Evolutionary conservation across 2,888 invertebrate species (phyloP).

Genomic region (Diaperis boleti): DNA sequence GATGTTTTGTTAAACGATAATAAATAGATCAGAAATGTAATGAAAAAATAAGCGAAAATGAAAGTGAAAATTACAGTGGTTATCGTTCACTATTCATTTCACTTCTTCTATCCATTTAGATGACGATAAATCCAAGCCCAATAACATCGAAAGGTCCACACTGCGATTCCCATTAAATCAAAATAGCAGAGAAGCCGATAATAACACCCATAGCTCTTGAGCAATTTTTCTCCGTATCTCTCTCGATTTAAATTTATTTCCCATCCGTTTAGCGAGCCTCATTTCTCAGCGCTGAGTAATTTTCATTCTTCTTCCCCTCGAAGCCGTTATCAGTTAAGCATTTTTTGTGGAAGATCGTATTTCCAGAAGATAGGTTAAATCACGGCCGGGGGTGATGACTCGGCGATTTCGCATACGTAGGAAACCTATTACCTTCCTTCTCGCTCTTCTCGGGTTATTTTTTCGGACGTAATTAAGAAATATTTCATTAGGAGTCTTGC

Average conservation of each 20-base stretch:
- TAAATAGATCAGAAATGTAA: too few species aligned
- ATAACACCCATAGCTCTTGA: constrained; percentile 23
- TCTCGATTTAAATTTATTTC: constrained; percentile 33
- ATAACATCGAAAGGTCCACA: constrained; percentile 9
- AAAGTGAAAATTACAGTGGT: too few species aligned
- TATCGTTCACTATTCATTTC: too few species aligned
- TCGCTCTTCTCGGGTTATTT: constrained; percentile 8
- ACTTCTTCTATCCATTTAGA: too few species aligned
- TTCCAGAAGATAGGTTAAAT: constrained; percentile 13
- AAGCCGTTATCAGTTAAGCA: constrained; percentile 24
- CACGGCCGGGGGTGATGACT: constrained; percentile 8
- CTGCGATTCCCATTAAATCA: constrained; percentile 28
- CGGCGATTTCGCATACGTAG: constrained; percentile 14
- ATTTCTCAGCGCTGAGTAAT: constrained; percentile 25
- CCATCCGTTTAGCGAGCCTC: constrained; percentile 26
- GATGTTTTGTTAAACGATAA: too few species aligned
- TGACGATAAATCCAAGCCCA: constrained; percentile 32
- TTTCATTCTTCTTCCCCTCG: constrained; percentile 24
- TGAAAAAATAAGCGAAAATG: constrained; percentile 29
- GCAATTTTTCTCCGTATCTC: constrained; percentile 30
- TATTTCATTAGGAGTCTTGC: constrained; percentile 29
- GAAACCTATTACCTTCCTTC: constrained; percentile 22
- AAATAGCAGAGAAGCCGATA: constrained; percentile 15
- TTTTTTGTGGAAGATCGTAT: constrained; percentile 18
- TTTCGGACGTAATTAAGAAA: constrained; percentile 35